A percentile compares a stretch with the other conserved stretches of the same genome.
phyloP scores from a whole-genome alignment of 2,113 vertebrate species.

The Forbesichthys papilliferus region DNA sequence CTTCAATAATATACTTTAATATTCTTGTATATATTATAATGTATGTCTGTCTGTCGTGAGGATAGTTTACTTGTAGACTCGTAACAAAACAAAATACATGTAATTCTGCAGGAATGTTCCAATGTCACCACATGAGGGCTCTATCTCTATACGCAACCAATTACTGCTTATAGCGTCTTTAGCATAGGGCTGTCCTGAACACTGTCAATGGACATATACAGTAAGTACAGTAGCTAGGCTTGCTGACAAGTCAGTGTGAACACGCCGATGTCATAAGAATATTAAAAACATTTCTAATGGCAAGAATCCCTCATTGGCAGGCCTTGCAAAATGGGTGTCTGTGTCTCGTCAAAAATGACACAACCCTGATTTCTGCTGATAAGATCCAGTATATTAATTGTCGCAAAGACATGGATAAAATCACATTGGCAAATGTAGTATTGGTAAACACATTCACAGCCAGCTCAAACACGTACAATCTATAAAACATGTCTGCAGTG shows the following conservation, averaged over 20 bases:
- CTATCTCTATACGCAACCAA: neutral
- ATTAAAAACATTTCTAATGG: neutral
- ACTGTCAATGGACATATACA: no score
- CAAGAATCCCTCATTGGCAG: conserved; percentile 27
- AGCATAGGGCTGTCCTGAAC: no score
- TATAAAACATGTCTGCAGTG: neutral
- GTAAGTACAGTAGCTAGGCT: no score
- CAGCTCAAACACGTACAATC: conserved; percentile 15
- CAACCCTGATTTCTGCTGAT: conserved; percentile 33
- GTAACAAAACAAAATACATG: no score
- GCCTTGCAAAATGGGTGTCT: conserved; percentile 13
- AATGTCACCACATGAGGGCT: conserved; percentile 20
- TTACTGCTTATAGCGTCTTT: no score
- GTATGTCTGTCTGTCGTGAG: no score
- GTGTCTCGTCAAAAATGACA: conserved; percentile 26
- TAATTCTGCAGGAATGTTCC: no score
- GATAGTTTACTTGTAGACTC: no score
- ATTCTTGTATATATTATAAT: neutral
- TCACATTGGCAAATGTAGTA: no score
- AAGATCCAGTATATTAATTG: conserved; percentile 46
- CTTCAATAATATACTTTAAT: neutral
- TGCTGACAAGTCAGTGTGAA: no score
- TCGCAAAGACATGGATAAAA: conserved; percentile 28
- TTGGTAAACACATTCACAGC: conserved; percentile 30
- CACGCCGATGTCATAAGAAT: no score